Conservation (phyloP, 1,140 invertebrate species). For the Thaumetopoea pityocampa region DNA sequence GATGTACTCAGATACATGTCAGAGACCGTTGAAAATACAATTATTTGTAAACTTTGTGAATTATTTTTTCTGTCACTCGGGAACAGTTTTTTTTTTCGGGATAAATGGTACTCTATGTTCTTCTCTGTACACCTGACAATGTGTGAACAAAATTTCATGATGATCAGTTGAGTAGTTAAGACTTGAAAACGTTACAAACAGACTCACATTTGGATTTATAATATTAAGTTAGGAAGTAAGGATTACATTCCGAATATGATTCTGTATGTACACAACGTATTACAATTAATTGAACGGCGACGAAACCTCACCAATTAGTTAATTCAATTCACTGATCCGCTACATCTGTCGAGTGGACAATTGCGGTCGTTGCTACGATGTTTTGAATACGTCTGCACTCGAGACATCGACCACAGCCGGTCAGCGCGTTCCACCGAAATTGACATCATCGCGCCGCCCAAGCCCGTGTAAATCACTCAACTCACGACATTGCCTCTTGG, state of each 20-base stretch:
- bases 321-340: conserved; percentile 38
- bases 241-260: conserved; percentile 1
- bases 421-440: conserved; percentile 10
- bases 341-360: conserved; percentile 6
- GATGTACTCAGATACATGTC: too few species aligned
- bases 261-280: conserved; percentile 28
- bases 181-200: too few species aligned
- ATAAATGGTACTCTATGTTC: too few species aligned
- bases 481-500: conserved; percentile 54
- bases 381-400: background rate
- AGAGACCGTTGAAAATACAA: too few species aligned
- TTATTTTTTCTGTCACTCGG: too few species aligned
- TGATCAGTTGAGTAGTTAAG: too few species aligned
- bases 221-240: background rate
- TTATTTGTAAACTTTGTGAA: too few species aligned
- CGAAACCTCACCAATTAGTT: conserved; percentile 51
- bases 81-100: too few species aligned
- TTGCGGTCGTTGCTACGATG: conserved; percentile 10
- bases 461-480: conserved; percentile 53
- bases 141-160: too few species aligned
- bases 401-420: background rate
- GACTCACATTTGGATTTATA: too few species aligned
- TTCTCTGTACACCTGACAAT: too few species aligned
- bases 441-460: conserved; percentile 28
- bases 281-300: conserved; percentile 50